Evolutionary conservation across 92 coral and sea anemone species (phyloP).

Genomic region (Plumapathes pennacea): DNA sequence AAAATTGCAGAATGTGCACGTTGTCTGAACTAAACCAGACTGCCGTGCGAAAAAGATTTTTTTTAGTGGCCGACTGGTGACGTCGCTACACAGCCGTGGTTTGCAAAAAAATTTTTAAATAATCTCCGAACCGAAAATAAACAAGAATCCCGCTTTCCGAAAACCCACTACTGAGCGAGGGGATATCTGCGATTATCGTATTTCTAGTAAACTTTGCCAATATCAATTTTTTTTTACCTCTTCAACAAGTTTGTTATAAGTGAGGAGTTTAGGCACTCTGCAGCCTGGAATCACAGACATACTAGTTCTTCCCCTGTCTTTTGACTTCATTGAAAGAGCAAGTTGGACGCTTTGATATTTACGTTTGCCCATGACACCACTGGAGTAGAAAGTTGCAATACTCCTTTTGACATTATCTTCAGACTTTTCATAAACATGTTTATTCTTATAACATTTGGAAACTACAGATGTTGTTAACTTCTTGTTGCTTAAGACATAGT

Average conservation of each 20-base stretch:
- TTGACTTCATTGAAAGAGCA: constrained; percentile 48
- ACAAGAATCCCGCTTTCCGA: no score
- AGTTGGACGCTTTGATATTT: constrained; percentile 48
- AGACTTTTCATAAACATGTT: constrained; percentile 62
- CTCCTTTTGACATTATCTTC: constrained; percentile 27
- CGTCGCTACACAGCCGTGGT: no score
- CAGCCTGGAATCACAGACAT: constrained; percentile 39
- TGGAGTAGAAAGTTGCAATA: constrained; percentile 55
- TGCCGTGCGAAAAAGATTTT: no score
- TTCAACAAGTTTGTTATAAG: constrained; percentile 38
- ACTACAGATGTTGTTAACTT: constrained; percentile 10
- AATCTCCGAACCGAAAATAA: no score
- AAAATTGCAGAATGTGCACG: no score
- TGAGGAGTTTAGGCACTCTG: constrained; percentile 52
- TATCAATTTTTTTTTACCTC: constrained; percentile 44
- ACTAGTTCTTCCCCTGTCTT: constrained; percentile 21
- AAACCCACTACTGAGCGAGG: no score
- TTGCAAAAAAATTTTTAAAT: no score
- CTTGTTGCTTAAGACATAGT: constrained; percentile 27
- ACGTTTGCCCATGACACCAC: constrained; percentile 61
- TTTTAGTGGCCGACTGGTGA: no score
- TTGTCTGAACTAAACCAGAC: no score
- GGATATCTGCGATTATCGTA: no score
- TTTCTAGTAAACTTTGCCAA: constrained; percentile 35
- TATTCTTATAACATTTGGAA: constrained; percentile 10